Evolutionary conservation across 2,888 invertebrate genomes (phyloP).

Genomic region (Odontocerum albicorne): DNA sequence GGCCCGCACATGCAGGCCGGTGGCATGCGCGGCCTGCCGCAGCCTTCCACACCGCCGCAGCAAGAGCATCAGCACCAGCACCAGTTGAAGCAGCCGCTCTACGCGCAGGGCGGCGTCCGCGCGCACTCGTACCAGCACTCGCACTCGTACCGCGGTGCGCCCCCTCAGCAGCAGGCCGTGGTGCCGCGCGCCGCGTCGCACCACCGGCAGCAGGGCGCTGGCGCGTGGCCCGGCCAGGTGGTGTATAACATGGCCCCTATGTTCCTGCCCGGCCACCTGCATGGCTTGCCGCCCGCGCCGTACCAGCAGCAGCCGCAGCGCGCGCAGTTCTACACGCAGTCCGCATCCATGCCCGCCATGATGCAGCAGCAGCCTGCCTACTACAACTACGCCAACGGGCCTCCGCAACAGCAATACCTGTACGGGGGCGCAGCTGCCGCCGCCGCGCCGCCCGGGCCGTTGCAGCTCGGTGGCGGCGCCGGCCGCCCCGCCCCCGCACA

Average conservation of each 20-base stretch:
- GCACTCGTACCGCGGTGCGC: constrained; percentile 26
- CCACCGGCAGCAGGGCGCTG: constrained; percentile 36
- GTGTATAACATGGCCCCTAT: constrained; percentile 17
- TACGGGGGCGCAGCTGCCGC: constrained; percentile 4
- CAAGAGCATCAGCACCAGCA: constrained; percentile 38
- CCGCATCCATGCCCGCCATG: constrained; percentile 13
- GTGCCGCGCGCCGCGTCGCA: constrained; percentile 29
- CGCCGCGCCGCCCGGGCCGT: constrained; percentile 1
- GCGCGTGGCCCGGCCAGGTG: constrained; percentile 35
- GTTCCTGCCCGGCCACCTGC: constrained; percentile 15
- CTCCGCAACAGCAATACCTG: constrained; percentile 16
- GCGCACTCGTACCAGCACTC: constrained; percentile 32
- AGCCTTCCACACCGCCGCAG: constrained; percentile 45
- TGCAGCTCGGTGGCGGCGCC: constrained; percentile 1
- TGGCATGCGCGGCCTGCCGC: constrained; percentile 47
- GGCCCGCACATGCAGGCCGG: constrained; percentile 40
- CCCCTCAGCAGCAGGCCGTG: constrained; percentile 31
- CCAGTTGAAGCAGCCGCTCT: constrained; percentile 17
- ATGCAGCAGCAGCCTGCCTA: constrained; percentile 17
- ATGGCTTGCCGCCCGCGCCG: constrained; percentile 6
- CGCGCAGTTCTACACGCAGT: constrained; percentile 16
- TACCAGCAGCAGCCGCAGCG: constrained; percentile 23
- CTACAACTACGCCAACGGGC: constrained; percentile 2
- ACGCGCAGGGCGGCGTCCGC: constrained; percentile 11
- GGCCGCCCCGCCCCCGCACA: constrained; percentile 40